Percentiles rank a stretch among this genome's conserved stretches.
Evolutionary conservation across 30 jellyfish, hydroid and myxozoan species (phyloP).

Genomic region (Hydractinia symbiolongicarpus): DNA sequence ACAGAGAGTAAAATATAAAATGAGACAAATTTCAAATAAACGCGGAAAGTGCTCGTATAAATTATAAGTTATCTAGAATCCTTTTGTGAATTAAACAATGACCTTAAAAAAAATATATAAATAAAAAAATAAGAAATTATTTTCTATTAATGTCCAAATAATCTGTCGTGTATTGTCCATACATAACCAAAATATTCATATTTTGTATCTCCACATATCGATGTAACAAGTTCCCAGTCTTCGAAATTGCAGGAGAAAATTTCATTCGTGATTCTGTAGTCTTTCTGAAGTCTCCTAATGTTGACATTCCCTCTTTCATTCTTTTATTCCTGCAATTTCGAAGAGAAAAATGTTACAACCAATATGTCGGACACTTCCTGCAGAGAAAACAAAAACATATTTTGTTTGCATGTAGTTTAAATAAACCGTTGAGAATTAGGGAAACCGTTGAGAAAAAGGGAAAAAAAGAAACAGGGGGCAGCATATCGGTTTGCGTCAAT

Average conservation of each 20-base stretch:
- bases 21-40: no score
- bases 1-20: no score
- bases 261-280: background rate
- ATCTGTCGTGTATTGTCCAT: no score
- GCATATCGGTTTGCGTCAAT: background rate
- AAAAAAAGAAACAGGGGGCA: background rate
- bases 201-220: no score
- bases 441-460: background rate
- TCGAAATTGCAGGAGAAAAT: background rate
- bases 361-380: conserved; percentile 2
- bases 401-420: background rate
- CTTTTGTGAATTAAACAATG: no score
- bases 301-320: background rate
- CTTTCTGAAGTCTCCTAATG: background rate
- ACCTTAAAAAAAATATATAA: no score
- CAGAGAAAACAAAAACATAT: conserved; percentile 10
- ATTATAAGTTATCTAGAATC: no score
- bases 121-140: no score
- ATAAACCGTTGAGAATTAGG: background rate
- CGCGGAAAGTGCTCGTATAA: no score
- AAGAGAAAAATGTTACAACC: conserved; percentile 17
- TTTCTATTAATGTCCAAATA: no score
- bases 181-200: no score
- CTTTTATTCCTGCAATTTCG: conserved; percentile 16
- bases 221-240: background rate